Base-by-base conservation (phyloP, 2,888 invertebrate species). In the Petrolisthes cinctipes region DNA sequence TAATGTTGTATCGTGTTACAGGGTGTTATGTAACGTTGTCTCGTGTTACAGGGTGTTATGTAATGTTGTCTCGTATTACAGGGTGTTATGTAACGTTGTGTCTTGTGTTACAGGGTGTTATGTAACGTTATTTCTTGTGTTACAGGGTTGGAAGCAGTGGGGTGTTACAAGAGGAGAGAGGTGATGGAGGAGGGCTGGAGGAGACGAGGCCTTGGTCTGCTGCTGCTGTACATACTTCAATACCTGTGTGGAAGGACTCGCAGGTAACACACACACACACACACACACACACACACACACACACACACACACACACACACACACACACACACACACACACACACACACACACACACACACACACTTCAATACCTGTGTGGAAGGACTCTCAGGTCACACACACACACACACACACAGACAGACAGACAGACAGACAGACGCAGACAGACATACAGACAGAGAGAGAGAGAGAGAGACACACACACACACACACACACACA, bases 201-300 rank as follows among this genome's bases (percentile, higher is more conserved):
- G n/a, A n/a, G n/a, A 66, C 53, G 11, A 81, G 88, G 23, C 88
- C 88, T 1, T 85, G 88, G 88, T 88, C 88, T 14, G 88, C 83
- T 3, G 79, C 83, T 7, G 81, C 85, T 7, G 88, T 80, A 14
- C 68, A 82, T 53, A 37, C 66, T 11, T 82, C 82, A 9, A 17
- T 71, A 4, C 37, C 82, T 11, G 54, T 23, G 9, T 86, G 82
- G 82, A 82, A 53, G 37, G 82, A 86, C n/a, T n/a, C 81, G 17
- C 81, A 81, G 56, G 81, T 81, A 81, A 20, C n/a, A n/a, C n/a
- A n/a, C n/a, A n/a, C n/a, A n/a, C n/a, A n/a, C n/a, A n/a, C n/a
- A n/a, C n/a, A n/a, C 73, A 14, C 73, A n/a, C 73, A 73, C 5
- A n/a, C 20, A 73, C 7, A n/a, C 73, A 73, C 20, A 61, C 73